phyloP scores from a whole-genome alignment of 2,888 invertebrate genomes.

The Anoplius nigerrimus region DNA sequence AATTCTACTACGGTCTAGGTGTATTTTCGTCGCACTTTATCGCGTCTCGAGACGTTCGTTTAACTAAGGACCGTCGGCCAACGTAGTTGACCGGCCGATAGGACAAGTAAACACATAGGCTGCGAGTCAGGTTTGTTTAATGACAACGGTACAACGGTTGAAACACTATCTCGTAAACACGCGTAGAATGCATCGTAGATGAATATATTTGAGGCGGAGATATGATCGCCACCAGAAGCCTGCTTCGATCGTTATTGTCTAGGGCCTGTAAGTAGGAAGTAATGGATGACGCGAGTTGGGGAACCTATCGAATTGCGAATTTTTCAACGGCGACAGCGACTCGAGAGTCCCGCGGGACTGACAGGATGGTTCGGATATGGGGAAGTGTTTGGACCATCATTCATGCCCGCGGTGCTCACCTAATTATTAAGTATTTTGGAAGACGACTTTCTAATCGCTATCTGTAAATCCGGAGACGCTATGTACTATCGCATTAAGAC shows the following conservation, averaged over 20 bases:
- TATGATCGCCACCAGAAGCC: too few species aligned
- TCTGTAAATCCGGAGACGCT: neutral
- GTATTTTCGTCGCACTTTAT: neutral
- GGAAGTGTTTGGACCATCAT: constrained; percentile 66
- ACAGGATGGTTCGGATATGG: constrained; percentile 62
- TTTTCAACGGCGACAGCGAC: too few species aligned
- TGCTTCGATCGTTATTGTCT: too few species aligned
- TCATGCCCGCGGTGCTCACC: constrained; percentile 11
- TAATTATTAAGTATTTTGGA: too few species aligned
- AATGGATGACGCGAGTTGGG: too few species aligned
- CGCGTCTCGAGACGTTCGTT: too few species aligned
- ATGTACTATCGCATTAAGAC: neutral
- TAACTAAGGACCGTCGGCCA: too few species aligned
- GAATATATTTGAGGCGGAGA: too few species aligned
- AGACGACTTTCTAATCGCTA: neutral
- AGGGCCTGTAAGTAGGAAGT: too few species aligned
- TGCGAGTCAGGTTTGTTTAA: neutral
- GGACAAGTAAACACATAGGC: neutral
- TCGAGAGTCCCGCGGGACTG: neutral
- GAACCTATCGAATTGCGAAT: too few species aligned
- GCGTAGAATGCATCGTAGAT: too few species aligned
- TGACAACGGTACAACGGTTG: neutral
- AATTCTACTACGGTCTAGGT: constrained; percentile 1
- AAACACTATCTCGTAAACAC: too few species aligned
- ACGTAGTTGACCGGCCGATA: neutral